phyloP scores from a whole-genome alignment of 2,113 vertebrate species.

The Vulpes lagopus region DNA sequence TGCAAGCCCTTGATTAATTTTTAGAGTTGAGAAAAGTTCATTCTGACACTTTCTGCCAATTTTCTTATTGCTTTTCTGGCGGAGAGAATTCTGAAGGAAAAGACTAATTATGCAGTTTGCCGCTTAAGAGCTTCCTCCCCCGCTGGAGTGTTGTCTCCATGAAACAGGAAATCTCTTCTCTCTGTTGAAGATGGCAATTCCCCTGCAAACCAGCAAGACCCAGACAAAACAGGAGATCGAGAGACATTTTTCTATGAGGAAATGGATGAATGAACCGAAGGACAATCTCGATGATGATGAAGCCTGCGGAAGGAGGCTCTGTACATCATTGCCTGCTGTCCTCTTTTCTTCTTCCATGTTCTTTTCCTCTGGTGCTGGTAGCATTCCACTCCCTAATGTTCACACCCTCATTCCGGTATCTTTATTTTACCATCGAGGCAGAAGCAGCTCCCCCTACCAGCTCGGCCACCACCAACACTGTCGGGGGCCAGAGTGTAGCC shows the following conservation, averaged over 20 bases:
- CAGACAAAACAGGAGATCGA: not conserved
- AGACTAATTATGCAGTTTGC: not conserved
- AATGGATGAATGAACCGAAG: too few species aligned
- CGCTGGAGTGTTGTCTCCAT: not conserved
- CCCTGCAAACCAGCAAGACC: not conserved
- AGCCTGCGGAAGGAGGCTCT: accelerated
- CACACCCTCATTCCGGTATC: not conserved
- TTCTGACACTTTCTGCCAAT: not conserved
- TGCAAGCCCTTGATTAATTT: not conserved
- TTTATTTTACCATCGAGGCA: not conserved
- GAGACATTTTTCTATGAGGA: too few species aligned
- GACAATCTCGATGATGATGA: accelerated
- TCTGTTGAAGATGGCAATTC: not conserved
- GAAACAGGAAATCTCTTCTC: not conserved
- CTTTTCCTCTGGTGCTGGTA: not conserved
- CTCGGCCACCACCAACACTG: too few species aligned
- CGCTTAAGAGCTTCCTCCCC: accelerated
- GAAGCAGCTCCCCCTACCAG: too few species aligned
- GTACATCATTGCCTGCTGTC: not conserved
- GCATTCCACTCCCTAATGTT: accelerated
- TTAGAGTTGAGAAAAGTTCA: not conserved
- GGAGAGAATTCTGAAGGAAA: not conserved
- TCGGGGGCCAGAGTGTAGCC: not conserved
- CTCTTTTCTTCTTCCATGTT: not conserved
- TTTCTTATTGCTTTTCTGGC: not conserved